Evolutionary conservation across 2,888 invertebrate species (phyloP), one percentile per base, ranked within the genome.

Genomic region (Caenorhabditis virilis): DNA sequence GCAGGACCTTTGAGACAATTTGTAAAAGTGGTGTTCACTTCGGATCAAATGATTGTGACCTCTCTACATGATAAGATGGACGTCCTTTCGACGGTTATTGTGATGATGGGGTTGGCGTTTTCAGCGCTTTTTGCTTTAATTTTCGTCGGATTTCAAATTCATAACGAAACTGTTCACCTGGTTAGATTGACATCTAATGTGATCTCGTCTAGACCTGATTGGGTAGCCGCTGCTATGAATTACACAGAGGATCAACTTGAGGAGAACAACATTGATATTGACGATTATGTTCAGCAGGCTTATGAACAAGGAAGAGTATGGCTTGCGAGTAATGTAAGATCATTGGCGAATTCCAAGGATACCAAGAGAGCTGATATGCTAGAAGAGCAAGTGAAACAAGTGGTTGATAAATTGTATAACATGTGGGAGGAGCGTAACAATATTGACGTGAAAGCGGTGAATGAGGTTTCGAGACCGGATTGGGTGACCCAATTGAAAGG

Each of bases 1-100:
- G 79, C 82, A 7, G 82, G 82, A 18, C 73, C 78, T 5, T 59
- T 82, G n/a, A 62, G 82, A n/a, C 75, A 82, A 48, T 82, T 82
- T 49, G 64, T 82, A 25, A 71, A 71, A 54, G 69, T 82, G 46
- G 56, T 76, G 5, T 76, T 76, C 54, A 69, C 76, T 0, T 74
- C 73, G 16, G 76, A 76, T 46, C 63, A 76, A 35, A 39, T 64
- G 33, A 52, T 76, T 20, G 69, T 71, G 9, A 49, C 68, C 30
- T 60, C 68, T 15, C 61, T 76, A 7, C 67, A 72, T 35, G 52
- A 57, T 23, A 56, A 62, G 45, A 80, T 82, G 63, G 82, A 83
- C 49, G 63, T 83, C 15, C 66, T 83, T 25, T 78, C 81, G 1
- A 80, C 82, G 0, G 53, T 83, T 15, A 70, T 76, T 30, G 82